A percentile compares a stretch with the other conserved stretches of the same genome.
Evolutionary conservation across 1,140 invertebrate species (phyloP).

Genomic region (Lordiphosa mommai): DNA sequence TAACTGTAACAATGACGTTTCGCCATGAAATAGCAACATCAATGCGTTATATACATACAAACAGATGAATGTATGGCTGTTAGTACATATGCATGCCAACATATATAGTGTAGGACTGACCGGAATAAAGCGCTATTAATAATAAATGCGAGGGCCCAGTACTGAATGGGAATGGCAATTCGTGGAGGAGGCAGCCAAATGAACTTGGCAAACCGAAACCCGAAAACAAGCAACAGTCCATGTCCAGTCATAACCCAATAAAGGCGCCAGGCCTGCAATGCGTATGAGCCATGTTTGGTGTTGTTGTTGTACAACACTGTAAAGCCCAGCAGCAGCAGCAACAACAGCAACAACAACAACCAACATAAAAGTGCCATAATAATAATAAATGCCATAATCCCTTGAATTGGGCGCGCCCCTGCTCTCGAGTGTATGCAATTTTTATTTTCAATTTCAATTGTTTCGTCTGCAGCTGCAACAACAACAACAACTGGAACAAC

Average conservation of each 20-base stretch:
- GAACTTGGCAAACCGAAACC: conserved; percentile 66
- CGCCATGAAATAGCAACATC: conserved; percentile 73
- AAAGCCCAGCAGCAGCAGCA: conserved; percentile 32
- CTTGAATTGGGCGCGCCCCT: conserved; percentile 46
- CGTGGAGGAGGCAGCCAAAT: conserved; percentile 42
- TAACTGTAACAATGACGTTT: conserved; percentile 36
- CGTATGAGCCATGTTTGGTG: not conserved
- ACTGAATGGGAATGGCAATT: not conserved
- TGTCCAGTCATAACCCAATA: conserved; percentile 9
- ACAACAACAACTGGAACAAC: conserved; percentile 27
- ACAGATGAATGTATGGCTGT: not conserved
- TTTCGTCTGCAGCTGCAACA: conserved; percentile 51
- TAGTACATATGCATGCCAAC: not conserved
- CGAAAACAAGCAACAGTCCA: conserved; percentile 17
- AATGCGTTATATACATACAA: conserved; percentile 33
- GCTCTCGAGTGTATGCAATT: conserved; percentile 42
- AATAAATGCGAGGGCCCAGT: conserved; percentile 55
- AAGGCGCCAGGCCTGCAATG: conserved; percentile 5
- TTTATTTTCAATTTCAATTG: conserved; percentile 73
- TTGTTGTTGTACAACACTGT: conserved; percentile 28
- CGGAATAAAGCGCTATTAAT: conserved; percentile 76
- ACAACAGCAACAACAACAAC: conserved; percentile 14
- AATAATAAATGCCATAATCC: conserved; percentile 75
- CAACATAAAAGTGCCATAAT: conserved; percentile 57
- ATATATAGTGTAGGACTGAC: conserved; percentile 30